These are phyloP conservation scores for Syrista parreyssii DNA, from an alignment of 2,888 invertebrate species.

Conservation along the genomic window DNA sequence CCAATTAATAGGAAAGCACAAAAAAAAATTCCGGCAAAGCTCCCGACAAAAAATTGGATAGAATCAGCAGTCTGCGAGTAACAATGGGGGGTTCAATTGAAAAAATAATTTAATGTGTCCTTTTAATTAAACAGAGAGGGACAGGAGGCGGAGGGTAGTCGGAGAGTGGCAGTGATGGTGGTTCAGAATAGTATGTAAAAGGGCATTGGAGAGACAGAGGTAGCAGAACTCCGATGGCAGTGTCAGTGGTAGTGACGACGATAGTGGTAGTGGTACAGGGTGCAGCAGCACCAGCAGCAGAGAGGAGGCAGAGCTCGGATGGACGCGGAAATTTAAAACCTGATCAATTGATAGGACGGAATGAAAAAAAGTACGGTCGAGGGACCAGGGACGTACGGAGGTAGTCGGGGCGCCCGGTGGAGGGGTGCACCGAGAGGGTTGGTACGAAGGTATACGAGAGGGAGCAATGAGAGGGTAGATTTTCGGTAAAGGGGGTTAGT, in stretches of 20 bases:
- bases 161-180: constrained; percentile 25
- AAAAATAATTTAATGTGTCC: constrained; percentile 66
- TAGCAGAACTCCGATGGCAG: constrained; percentile 19
- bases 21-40: constrained; percentile 39
- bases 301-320: constrained; percentile 63
- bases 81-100: constrained; percentile 65
- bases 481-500: constrained; percentile 45
- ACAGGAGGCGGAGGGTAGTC: constrained; percentile 31
- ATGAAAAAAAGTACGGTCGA: constrained; percentile 66
- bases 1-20: constrained; percentile 48
- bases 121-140: constrained; percentile 64
- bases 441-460: constrained; percentile 48
- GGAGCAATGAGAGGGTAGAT: constrained; percentile 48
- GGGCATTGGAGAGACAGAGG: constrained; percentile 30
- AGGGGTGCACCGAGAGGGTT: constrained; percentile 38
- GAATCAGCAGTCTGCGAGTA: constrained; percentile 64
- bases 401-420: constrained; percentile 45
- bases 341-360: constrained; percentile 67
- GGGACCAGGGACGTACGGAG: constrained; percentile 47
- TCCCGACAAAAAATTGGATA: constrained; percentile 54
- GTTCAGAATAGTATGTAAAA: constrained; percentile 16
- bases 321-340: constrained; percentile 67
- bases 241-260: constrained; percentile 37
- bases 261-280: constrained; percentile 36
- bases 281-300: constrained; percentile 6